Evolutionary conservation across 2,113 vertebrate genomes (phyloP), one percentile per base, ranked within the genome.

Genomic region (Acanthisitta chloris): DNA sequence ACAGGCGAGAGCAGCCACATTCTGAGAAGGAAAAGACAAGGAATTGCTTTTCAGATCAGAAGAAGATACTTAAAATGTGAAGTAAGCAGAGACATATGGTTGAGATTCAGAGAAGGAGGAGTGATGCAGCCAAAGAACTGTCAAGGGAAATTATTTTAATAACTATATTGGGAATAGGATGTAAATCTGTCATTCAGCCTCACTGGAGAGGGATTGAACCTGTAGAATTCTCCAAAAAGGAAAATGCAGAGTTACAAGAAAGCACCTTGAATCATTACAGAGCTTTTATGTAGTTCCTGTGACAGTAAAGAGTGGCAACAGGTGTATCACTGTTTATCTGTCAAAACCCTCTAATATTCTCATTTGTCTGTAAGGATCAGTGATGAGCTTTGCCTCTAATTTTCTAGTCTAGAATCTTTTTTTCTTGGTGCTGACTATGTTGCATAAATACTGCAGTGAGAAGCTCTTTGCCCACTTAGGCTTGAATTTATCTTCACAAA

Each of bases 71-170:
- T 8, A 2, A 38, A 58, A 49, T 33, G 74, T 52, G 34, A 31
- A 85, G 69, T 16, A 20, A 90, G 88, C 69, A 33, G 88, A 90
- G 92, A 74, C 69, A 81, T 66, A 46, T 49, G 77, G 88, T 2
- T 62, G 81, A 57, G 66, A 79, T 33, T 17, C 70, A 42, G 43
- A 8, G 78, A 14, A 74, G 73, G 78, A 81, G 81, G 79, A 92
- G 88, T 67, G 96, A 79, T 76, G 88, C 81, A 90, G 88, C 74
- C 86, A 84, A 83, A 70, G 76, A 94, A 84, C 93, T 95, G 93
- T 81, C 87, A 92, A 81, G 65, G 95, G 92, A 89, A 94, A 94
- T 94, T 43, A 94, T 94, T 95, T 92, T 86, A 92, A 88, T 95
- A 88, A 73, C 92, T 94, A 4, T 84, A 51, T 84, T 92, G 90